Conservation (phyloP, 35 echinoderm and acorn worm genomes). For the Strongylocentrotus purpuratus region DNA sequence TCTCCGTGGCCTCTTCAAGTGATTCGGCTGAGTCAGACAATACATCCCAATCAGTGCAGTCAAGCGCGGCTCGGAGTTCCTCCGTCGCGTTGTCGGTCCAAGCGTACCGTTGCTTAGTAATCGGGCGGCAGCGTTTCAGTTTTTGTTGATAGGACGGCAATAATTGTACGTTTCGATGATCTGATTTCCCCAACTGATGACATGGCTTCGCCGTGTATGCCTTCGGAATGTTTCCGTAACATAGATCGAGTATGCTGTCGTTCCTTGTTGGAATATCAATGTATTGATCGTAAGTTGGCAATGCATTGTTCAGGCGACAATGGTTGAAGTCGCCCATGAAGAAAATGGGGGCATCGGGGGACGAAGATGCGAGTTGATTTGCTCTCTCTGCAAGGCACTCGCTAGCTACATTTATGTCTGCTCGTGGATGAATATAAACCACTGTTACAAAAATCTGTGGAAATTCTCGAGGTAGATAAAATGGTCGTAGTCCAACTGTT, state of each 20-base stretch:
- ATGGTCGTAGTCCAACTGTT: no score
- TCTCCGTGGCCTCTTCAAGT: constrained; percentile 47
- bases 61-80: no score
- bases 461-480: no score
- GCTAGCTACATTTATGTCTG: no score
- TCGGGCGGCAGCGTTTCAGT: constrained; percentile 33
- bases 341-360: constrained; percentile 43
- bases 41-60: no score
- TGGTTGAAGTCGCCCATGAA: constrained; percentile 58
- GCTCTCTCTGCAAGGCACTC: no score
- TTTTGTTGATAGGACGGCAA: constrained; percentile 22
- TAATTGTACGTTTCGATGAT: constrained; percentile 42
- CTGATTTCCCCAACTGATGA: constrained; percentile 49
- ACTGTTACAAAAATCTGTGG: no score
- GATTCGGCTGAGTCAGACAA: no score
- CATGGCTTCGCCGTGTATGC: no score
- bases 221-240: constrained; percentile 45
- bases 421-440: no score
- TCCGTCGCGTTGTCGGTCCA: constrained; percentile 24
- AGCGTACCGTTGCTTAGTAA: constrained; percentile 56
- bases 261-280: no score
- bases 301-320: constrained; percentile 37
- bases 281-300: constrained; percentile 52
- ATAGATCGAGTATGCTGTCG: constrained; percentile 50
- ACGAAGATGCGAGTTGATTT: not conserved